phyloP scores from a whole-genome alignment of 2,888 invertebrate species.

The Oscheius onirici region DNA sequence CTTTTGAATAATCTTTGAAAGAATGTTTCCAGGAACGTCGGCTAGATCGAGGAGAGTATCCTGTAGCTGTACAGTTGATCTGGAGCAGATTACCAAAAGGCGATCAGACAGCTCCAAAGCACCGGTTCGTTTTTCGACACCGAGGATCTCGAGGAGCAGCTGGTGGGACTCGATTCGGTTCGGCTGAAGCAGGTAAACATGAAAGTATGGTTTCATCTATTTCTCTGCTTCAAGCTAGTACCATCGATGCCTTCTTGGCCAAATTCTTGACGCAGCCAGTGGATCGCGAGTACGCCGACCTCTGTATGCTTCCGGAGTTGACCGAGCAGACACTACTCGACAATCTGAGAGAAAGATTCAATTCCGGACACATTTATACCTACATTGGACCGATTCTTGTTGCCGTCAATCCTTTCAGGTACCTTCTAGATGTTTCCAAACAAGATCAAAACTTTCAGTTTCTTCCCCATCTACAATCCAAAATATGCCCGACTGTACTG shows the following conservation, averaged over 20 bases:
- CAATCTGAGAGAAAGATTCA: conserved; percentile 83
- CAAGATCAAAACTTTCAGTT: conserved; percentile 77
- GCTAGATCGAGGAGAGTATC: conserved; percentile 79
- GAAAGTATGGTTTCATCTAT: too few relatives aligned
- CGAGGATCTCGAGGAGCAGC: conserved; percentile 47
- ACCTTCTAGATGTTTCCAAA: neutral
- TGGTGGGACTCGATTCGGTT: conserved; percentile 78
- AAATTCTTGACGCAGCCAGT: conserved; percentile 88
- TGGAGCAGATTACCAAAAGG: conserved; percentile 49
- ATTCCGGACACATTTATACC: conserved; percentile 91
- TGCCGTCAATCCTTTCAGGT: conserved; percentile 84
- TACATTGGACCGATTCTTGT: conserved; percentile 89
- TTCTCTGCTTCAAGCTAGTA: conserved; percentile 76
- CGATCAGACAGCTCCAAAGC: conserved; percentile 49
- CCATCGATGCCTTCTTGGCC: conserved; percentile 88
- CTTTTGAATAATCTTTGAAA: neutral
- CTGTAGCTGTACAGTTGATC: conserved; percentile 74
- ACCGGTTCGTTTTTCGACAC: conserved; percentile 55
- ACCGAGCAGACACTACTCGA: conserved; percentile 91
- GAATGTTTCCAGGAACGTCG: conserved; percentile 76
- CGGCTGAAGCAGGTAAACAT: conserved; percentile 76
- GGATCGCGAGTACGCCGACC: conserved; percentile 91
- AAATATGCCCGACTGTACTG: conserved; percentile 92
- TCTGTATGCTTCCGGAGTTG: conserved; percentile 92
- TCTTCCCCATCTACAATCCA: conserved; percentile 96